A percentile compares a stretch with the other conserved stretches of the same genome.
Conservation (phyloP, 2,888 invertebrate genomes). For the Rhyacophila evoluta region DNA sequence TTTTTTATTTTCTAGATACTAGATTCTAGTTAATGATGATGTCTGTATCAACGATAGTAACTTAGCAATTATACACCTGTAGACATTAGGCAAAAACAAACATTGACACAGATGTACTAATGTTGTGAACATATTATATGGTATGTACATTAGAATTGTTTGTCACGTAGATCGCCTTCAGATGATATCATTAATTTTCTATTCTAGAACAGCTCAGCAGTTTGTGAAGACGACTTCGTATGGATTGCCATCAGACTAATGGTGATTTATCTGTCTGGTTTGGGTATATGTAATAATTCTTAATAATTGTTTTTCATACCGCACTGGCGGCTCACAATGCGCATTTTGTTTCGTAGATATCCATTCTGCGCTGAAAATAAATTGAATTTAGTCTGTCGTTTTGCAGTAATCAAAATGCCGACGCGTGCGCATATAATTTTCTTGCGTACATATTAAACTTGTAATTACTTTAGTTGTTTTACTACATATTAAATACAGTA, state of each 20-base stretch:
- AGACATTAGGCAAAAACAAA: too few relatives aligned
- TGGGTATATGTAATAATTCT: background rate
- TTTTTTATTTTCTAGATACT: too few relatives aligned
- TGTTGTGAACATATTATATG: too few relatives aligned
- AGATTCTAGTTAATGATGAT: too few relatives aligned
- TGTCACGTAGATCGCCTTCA: too few relatives aligned
- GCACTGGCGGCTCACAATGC: background rate
- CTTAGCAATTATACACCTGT: too few relatives aligned
- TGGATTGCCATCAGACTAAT: background rate
- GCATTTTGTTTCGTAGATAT: background rate
- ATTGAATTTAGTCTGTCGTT: slow-evolving; percentile 8
- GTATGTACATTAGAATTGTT: too few relatives aligned
- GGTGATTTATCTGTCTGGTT: background rate
- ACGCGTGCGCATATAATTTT: background rate
- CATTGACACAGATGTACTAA: too few relatives aligned
- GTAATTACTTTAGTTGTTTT: slow-evolving; percentile 18
- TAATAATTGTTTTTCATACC: background rate
- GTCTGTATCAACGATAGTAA: too few relatives aligned
- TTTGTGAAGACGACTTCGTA: too few relatives aligned
- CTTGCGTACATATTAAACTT: background rate
- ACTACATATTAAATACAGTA: background rate
- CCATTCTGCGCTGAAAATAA: slow-evolving; percentile 8
- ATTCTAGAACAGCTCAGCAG: too few relatives aligned
- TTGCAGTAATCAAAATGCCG: slow-evolving; percentile 9
- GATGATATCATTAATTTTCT: too few relatives aligned